Evolutionary conservation across 2,797 vertebrate species (phyloP).

Genomic region (Onychomys leucogaster): DNA sequence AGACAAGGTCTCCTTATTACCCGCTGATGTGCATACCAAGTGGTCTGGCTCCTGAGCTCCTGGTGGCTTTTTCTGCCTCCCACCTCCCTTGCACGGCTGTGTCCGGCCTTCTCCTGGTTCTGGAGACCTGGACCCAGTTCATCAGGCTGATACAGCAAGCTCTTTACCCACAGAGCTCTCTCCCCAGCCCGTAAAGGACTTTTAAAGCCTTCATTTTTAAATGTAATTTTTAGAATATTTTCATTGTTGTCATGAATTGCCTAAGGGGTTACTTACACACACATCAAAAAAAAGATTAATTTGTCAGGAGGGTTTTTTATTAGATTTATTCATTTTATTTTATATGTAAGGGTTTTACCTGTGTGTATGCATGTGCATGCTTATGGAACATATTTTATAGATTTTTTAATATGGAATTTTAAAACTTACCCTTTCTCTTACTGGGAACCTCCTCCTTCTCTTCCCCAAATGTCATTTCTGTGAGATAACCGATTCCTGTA

Average conservation of each 20-base stretch:
- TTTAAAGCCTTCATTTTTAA: conserved; percentile 27
- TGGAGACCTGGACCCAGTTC: not conserved
- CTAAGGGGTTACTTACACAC: not conserved
- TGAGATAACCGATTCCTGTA: not conserved
- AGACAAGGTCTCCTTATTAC: not conserved
- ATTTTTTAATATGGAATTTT: conserved; percentile 27
- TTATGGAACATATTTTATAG: not conserved
- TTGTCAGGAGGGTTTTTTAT: not conserved
- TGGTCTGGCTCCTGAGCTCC: not conserved
- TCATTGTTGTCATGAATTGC: not conserved
- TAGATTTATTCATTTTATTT: not conserved
- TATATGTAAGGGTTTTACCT: not conserved
- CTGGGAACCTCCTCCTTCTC: not conserved
- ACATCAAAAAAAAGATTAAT: not conserved
- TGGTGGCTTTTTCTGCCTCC: not conserved
- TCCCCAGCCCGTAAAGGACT: not conserved
- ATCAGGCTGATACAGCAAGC: too few species aligned
- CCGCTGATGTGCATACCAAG: not conserved
- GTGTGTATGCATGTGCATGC: not conserved
- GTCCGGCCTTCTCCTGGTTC: not conserved
- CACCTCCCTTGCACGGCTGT: not conserved
- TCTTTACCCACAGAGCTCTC: not conserved
- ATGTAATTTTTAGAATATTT: not conserved
- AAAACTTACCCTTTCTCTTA: not conserved
- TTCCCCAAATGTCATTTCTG: not conserved